phyloP scores from a whole-genome alignment of 2,888 invertebrate genomes.

The Rhopalosiphum nymphaeae region DNA sequence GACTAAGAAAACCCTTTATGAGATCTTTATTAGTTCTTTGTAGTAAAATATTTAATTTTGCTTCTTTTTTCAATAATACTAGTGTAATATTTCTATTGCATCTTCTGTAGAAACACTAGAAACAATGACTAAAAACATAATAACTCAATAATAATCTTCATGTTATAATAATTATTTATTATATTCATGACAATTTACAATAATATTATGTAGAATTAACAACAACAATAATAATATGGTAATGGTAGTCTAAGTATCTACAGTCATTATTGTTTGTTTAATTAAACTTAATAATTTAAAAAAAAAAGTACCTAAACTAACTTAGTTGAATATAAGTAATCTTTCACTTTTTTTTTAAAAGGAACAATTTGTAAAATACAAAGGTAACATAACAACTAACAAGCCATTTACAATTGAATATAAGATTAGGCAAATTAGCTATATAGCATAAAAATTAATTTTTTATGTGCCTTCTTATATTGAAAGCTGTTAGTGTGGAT shows the following conservation, averaged over 20 bases:
- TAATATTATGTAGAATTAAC: slow-evolving; percentile 20
- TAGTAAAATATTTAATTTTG: not conserved
- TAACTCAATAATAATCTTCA: not conserved
- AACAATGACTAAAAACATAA: not conserved
- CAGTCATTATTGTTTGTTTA: not conserved
- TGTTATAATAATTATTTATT: slow-evolving; percentile 21
- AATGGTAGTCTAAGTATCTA: slow-evolving; percentile 22
- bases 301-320: not conserved
- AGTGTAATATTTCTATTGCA: not conserved
- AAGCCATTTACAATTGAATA: not conserved
- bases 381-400: not conserved
- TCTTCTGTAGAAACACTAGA: not conserved
- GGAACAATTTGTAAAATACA: slow-evolving; percentile 18
- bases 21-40: not conserved
- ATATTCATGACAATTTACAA: slow-evolving; percentile 33
- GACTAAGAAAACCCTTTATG: not conserved
- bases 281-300: not conserved
- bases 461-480: not conserved
- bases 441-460: not conserved
- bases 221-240: slow-evolving; percentile 29
- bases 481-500: not conserved
- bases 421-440: not conserved
- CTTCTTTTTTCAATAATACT: not conserved
- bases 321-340: slow-evolving; percentile 4
- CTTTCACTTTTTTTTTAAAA: not conserved